Conservation (phyloP, 2,113 vertebrate species). For the Eclectus roratus region DNA sequence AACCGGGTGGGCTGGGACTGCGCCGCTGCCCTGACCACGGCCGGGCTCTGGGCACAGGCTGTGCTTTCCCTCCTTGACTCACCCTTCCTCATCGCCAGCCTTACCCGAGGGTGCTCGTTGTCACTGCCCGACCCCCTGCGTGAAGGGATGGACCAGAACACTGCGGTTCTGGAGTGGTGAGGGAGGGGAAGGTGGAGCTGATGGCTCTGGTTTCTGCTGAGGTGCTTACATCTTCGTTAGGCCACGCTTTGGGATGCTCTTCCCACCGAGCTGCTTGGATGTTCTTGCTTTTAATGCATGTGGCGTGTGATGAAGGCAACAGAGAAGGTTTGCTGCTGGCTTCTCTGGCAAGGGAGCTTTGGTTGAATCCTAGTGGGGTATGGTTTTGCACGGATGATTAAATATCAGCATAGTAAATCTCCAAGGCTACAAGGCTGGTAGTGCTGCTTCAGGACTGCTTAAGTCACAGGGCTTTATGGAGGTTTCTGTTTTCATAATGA, state of each 20-base stretch:
- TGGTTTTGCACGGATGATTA: neutral
- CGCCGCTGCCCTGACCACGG: neutral
- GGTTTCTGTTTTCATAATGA: neutral
- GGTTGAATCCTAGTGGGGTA: neutral
- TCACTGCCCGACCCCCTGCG: rapidly evolving
- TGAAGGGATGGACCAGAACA: rapidly evolving
- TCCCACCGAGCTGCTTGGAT: rapidly evolving
- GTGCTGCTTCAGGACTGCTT: neutral
- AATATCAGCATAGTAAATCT: neutral
- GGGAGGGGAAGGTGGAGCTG: neutral
- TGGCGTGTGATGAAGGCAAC: neutral
- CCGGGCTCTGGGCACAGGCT: neutral
- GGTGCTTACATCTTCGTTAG: neutral
- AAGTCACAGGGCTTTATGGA: neutral
- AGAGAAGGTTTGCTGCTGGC: neutral
- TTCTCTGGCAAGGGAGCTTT: neutral
- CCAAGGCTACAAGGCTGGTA: neutral
- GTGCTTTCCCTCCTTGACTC: neutral
- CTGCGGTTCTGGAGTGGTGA: rapidly evolving
- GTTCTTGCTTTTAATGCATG: rapidly evolving
- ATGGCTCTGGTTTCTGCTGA: neutral
- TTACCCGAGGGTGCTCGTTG: rapidly evolving
- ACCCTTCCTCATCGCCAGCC: neutral
- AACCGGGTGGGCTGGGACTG: neutral
- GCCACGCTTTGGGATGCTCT: neutral